Conservation (phyloP, 2,888 invertebrate species). For the Brenthis ino region DNA sequence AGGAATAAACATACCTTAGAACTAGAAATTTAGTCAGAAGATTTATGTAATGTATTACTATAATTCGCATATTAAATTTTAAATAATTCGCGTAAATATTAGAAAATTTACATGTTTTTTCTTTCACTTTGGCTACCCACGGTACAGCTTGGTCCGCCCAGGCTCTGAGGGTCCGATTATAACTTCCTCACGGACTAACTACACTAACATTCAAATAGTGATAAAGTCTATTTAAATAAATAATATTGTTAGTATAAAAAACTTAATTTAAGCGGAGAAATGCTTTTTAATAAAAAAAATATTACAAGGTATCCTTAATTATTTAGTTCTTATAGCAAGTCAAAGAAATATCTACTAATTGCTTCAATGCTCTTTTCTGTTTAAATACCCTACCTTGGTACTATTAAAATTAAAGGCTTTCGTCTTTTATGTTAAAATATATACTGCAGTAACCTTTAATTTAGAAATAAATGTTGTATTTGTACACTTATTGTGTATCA, state of each 20-base stretch:
- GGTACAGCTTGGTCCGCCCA: too few relatives aligned
- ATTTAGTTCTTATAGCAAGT: conserved; percentile 25
- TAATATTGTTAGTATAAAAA: background rate
- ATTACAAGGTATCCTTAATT: conserved; percentile 21
- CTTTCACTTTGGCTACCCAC: too few relatives aligned
- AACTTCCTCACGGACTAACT: too few relatives aligned
- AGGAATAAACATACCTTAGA: background rate
- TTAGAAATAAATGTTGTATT: too few relatives aligned
- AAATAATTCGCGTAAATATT: too few relatives aligned
- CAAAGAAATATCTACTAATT: conserved; percentile 29
- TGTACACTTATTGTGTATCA: too few relatives aligned
- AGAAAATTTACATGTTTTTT: too few relatives aligned
- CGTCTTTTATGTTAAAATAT: conserved; percentile 6
- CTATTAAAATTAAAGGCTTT: conserved; percentile 5
- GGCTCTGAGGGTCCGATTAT: too few relatives aligned
- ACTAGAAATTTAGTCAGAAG: too few relatives aligned
- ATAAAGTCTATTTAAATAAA: too few relatives aligned
- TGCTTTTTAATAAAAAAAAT: conserved; percentile 10
- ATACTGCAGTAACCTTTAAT: background rate
- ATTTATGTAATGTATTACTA: too few relatives aligned
- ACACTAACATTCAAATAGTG: background rate
- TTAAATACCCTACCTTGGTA: conserved; percentile 11
- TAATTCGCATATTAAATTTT: too few relatives aligned
- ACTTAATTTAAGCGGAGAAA: background rate
- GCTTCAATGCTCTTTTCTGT: conserved; percentile 14